Evolutionary conservation across 92 coral and sea anemone genomes (phyloP).

Genomic region (Hydrozoanthus gracilis): DNA sequence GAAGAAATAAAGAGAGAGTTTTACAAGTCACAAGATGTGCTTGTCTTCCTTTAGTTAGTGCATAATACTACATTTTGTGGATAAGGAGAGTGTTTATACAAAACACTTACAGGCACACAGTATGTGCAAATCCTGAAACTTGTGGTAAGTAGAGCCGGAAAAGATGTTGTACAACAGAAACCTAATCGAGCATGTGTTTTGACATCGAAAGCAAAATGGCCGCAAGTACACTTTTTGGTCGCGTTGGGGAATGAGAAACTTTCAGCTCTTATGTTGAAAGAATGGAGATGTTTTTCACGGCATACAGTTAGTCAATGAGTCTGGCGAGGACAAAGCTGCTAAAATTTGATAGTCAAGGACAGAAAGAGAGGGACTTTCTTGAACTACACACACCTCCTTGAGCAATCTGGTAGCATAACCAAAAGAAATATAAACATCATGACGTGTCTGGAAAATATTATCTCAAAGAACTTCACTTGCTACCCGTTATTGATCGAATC

Average conservation of each 20-base stretch:
- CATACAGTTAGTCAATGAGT: slow-evolving; percentile 54
- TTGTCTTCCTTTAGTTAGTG: not conserved
- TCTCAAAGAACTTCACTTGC: slow-evolving; percentile 50
- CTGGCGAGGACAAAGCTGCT: slow-evolving; percentile 52
- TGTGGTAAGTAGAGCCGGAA: too few species aligned
- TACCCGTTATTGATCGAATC: too few species aligned
- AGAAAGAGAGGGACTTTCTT: slow-evolving; percentile 59
- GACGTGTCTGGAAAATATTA: slow-evolving; percentile 47
- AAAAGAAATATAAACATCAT: slow-evolving; percentile 54
- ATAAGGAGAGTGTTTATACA: not conserved
- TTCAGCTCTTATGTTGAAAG: slow-evolving; percentile 61
- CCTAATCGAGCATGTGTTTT: too few species aligned
- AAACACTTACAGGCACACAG: too few species aligned
- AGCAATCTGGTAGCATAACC: slow-evolving; percentile 62
- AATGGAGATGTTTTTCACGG: slow-evolving; percentile 66
- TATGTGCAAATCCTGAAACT: too few species aligned
- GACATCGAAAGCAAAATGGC: not conserved
- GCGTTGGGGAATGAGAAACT: slow-evolving; percentile 60
- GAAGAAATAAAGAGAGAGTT: slow-evolving; percentile 12
- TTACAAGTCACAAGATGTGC: not conserved
- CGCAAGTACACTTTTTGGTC: slow-evolving; percentile 53
- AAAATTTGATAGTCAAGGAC: slow-evolving; percentile 41
- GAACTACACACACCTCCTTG: slow-evolving; percentile 55
- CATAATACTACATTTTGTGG: slow-evolving; percentile 8
- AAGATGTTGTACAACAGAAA: too few species aligned